phyloP scores from a whole-genome alignment of 1,140 invertebrate genomes.

The Hylyphantes graminicola region DNA sequence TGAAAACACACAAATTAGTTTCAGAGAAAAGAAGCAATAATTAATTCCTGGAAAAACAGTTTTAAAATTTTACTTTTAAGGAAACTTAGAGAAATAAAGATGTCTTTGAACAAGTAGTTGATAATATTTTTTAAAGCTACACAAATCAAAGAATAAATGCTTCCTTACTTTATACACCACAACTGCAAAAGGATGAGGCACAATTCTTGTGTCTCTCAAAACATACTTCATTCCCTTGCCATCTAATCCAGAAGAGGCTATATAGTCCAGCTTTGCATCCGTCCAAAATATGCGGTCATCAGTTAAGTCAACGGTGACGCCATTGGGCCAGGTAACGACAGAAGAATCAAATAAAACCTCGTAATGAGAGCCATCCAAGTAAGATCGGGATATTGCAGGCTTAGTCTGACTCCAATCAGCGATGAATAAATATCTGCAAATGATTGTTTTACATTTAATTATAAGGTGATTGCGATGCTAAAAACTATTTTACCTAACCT shows the following conservation, averaged over 20 bases:
- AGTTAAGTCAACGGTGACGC: constrained; percentile 90
- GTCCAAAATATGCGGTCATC: constrained; percentile 91
- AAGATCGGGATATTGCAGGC: constrained; percentile 74
- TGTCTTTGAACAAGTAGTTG: too few species aligned
- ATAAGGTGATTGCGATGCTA: too few species aligned
- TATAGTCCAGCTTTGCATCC: constrained; percentile 92
- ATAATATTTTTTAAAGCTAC: not conserved
- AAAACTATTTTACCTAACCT: too few species aligned
- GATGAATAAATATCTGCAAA: constrained; percentile 82
- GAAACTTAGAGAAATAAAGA: too few species aligned
- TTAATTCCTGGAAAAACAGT: too few species aligned
- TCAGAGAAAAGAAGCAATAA: too few species aligned
- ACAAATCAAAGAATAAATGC: not conserved
- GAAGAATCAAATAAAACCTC: constrained; percentile 68
- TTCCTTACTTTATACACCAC: constrained; percentile 77
- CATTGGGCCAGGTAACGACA: constrained; percentile 91
- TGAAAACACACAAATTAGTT: too few species aligned
- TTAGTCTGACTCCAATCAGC: constrained; percentile 88
- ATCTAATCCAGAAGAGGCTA: constrained; percentile 91
- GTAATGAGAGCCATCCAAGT: constrained; percentile 84
- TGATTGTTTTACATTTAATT: not conserved
- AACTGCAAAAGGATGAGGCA: constrained; percentile 83
- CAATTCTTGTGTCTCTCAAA: constrained; percentile 66
- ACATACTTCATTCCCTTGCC: constrained; percentile 83
- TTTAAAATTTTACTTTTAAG: too few species aligned